phyloP scores from a whole-genome alignment of 2,888 invertebrate species.

The Brachyopa scutellaris region DNA sequence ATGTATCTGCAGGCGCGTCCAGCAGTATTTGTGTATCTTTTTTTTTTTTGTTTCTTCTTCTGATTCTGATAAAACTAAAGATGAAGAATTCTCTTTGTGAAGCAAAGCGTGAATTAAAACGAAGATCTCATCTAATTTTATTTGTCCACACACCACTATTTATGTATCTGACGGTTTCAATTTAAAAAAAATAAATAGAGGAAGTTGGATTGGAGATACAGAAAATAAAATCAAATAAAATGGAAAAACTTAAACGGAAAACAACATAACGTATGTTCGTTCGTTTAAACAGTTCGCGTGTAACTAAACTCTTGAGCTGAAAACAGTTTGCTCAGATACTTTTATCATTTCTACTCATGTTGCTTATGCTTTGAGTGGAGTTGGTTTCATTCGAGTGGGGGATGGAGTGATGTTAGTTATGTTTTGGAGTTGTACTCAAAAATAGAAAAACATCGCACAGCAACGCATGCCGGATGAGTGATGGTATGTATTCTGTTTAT shows the following conservation, averaged over 20 bases:
- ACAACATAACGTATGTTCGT: conserved; percentile 66
- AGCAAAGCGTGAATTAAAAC: conserved; percentile 45
- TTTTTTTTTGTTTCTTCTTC: background rate
- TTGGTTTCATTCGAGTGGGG: conserved; percentile 47
- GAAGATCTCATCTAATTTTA: background rate
- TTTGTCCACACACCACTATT: background rate
- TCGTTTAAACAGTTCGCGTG: conserved; percentile 71
- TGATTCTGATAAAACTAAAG: background rate
- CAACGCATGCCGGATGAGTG: conserved; percentile 52
- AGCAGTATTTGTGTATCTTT: conserved; percentile 37
- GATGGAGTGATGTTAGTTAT: conserved; percentile 41
- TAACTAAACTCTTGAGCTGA: conserved; percentile 69
- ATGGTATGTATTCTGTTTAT: too few species aligned
- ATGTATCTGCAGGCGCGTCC: conserved; percentile 53
- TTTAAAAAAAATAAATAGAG: conserved; percentile 2
- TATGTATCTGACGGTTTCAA: conserved; percentile 34
- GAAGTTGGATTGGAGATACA: background rate
- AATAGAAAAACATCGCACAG: conserved; percentile 51
- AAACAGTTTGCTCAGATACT: conserved; percentile 65
- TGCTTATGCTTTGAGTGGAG: conserved; percentile 63
- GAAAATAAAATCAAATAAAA: conserved; percentile 9
- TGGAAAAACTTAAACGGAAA: conserved; percentile 60
- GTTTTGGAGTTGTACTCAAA: conserved; percentile 41
- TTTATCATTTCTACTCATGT: conserved; percentile 68
- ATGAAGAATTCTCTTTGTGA: conserved; percentile 64